Conservation (phyloP, 1,140 invertebrate genomes). For the Bombyx mandarina region DNA sequence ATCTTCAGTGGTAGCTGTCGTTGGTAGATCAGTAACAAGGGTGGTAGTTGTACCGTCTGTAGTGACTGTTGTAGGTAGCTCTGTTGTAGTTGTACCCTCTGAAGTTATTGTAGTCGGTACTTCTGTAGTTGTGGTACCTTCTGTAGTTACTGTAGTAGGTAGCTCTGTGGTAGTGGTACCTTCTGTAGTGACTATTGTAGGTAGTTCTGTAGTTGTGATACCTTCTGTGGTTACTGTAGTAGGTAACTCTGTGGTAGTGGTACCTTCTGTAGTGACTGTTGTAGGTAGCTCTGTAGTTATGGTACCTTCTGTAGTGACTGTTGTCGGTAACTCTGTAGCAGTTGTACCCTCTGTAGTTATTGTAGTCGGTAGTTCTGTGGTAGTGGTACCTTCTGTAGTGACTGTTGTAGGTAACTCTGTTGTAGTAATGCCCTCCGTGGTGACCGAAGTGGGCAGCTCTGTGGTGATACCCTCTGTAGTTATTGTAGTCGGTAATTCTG, state of each 20-base stretch:
- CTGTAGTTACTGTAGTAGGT: not conserved
- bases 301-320: not conserved
- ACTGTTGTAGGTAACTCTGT: not conserved
- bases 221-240: not conserved
- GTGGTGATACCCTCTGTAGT: not conserved
- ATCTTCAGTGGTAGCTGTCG: slow-evolving; percentile 2
- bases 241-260: not conserved
- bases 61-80: too few relatives aligned
- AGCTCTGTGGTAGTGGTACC: not conserved
- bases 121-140: not conserved
- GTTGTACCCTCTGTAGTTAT: slow-evolving; percentile 1
- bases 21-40: not conserved
- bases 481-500: not conserved
- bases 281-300: not conserved
- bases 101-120: not conserved
- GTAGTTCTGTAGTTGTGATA: not conserved
- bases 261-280: slow-evolving; percentile 1
- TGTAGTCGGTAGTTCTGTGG: not conserved
- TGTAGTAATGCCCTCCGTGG: not conserved
- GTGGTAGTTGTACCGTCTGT: not conserved
- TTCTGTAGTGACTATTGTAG: slow-evolving; percentile 1
- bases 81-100: not conserved
- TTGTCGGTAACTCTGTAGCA: not conserved
- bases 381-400: slow-evolving; percentile 1
- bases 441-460: not conserved